Evolutionary conservation across 1,140 invertebrate genomes (phyloP), one percentile per base, ranked within the genome.

Genomic region (Lithobius niger): DNA sequence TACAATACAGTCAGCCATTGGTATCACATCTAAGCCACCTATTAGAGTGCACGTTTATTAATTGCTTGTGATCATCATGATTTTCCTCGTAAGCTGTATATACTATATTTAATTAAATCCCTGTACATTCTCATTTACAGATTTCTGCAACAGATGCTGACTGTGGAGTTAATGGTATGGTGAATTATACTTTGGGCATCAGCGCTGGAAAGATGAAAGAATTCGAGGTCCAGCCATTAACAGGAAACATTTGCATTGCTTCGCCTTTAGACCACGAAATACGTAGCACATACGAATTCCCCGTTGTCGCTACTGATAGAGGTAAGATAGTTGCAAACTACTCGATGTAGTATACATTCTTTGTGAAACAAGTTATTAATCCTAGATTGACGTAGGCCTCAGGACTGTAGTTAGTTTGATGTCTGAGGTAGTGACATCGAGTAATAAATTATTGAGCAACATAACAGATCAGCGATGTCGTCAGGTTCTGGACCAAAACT

Each of bases 141-240:
- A 87, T 96, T 50, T 86, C 85, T 52, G 93, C 94, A 0, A 88
- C 83, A 26, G 94, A 97, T 73, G 83, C 86, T 1, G 94, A 97
- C 72, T 91, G 89, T 64, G 92, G 92, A 16, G 83, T 93, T 6
- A 96, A 97, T 71, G 86, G 90, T 0, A 82, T 90, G 71, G 86
- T 97, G 24, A 91, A 88, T 71, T 98, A 97, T 73, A 92, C 88
- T 0, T 72, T 95, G 43, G 83, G 83, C 15, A 82, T 86, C 31
- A 78, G 77, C 44, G 76, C 78, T 52, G 61, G 63, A 16, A 76
- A 77, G 22, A 79, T 78, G 28, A 69, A 76, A 31, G 82, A 86
- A 62, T 90, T 97, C 66, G 73, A 78, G 53, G 81, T 96, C 18
- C 81, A 82, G 52, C 80, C 84, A 13, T 79, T 81, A 27, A 84